Conservation (phyloP, 2,113 vertebrate species). For the Turnix velox region DNA sequence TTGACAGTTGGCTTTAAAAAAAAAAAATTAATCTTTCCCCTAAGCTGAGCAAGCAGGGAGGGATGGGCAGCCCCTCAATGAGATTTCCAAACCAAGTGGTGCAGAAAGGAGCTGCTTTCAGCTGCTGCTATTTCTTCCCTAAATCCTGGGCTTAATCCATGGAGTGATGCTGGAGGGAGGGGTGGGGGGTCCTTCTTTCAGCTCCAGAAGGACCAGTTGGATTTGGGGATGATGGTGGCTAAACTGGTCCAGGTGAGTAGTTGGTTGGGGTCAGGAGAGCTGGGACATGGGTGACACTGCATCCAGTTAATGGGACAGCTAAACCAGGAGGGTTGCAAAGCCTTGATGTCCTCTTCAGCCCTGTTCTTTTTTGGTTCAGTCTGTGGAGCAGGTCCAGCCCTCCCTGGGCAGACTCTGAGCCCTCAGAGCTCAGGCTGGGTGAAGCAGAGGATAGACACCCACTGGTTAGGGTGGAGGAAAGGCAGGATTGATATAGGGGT, state of each 20-base stretch:
- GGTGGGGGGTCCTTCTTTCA: rapidly evolving
- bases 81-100: background rate
- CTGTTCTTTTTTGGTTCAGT: background rate
- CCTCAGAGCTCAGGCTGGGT: rapidly evolving
- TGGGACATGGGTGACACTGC: background rate
- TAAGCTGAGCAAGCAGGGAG: background rate
- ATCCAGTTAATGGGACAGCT: background rate
- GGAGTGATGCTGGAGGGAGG: rapidly evolving
- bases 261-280: background rate
- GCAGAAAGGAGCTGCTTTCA: background rate
- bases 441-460: background rate
- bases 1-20: constrained; percentile 26
- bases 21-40: constrained; percentile 34
- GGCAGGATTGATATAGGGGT: rapidly evolving
- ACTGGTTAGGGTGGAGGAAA: background rate
- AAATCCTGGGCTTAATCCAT: background rate
- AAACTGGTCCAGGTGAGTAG: rapidly evolving
- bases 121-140: background rate
- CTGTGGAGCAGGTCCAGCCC: background rate
- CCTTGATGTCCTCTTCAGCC: background rate
- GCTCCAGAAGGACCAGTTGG: background rate
- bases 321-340: background rate
- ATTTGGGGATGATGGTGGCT: rapidly evolving
- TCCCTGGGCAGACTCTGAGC: background rate
- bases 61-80: background rate